Evolutionary conservation across 2,888 invertebrate species (phyloP), one percentile per base, ranked within the genome.

Genomic region (Tetranychus truncatus): DNA sequence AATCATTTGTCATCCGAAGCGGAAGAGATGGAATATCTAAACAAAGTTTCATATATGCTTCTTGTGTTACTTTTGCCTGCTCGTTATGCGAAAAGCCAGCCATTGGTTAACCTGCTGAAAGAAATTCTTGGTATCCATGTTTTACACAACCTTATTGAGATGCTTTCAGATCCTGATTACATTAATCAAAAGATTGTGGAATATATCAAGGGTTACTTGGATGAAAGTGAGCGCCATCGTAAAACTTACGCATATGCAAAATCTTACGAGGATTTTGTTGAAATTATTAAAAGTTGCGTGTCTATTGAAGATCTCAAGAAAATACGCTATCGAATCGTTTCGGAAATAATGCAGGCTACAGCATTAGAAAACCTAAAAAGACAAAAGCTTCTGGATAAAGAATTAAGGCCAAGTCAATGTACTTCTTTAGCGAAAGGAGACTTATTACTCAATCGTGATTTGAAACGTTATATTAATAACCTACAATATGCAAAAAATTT

Each of bases 321-420:
- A 81, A 89, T 92, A 82, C 87, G 91, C 78, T 90, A 89, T 80
- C 91, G 91, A 80, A 91, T 94, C 79, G 90, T 93, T 6, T 91
- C 90, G 71, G 93, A 93, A 85, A 89, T 94, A 80, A 92, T 94
- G 90, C 92, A 94, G 85, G 92, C 92, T 0, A 92, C 93, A 20
- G 91, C 92, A 1, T 87, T 92, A 78, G 91, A 92, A 84, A 93
- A 92, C 81, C 85, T 93, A 77, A 92, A 92, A 83, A 87, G 91
- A 80, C 89, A 91, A 7, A 90, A 91, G 84, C 92, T 91, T 72
- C 78, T 81, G 8, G 80, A 80, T 67, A 83, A 83, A 74, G 83
- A 85, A 20, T 81, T 83, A 67, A 84, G 85, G 18, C 88, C 78
- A 18, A 69, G 21, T 24, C 20, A 24, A 24, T 24, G 9, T 18